phyloP scores from a whole-genome alignment of 2,888 invertebrate species.

The Dysmachus trigonus region DNA sequence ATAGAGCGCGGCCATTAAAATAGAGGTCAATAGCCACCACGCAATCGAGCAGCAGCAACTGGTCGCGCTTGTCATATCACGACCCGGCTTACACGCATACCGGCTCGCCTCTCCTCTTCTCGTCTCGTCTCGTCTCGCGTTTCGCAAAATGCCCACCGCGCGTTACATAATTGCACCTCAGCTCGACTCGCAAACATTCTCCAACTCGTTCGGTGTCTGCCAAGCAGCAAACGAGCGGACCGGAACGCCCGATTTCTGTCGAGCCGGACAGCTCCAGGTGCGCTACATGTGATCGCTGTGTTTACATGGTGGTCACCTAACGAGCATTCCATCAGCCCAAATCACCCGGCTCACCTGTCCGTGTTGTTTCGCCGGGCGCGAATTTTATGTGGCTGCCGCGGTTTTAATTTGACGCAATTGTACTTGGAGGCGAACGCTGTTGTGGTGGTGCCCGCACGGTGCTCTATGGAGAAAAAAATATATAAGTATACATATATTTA shows the following conservation, averaged over 20 bases:
- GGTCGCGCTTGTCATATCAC: background rate
- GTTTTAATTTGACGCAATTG: background rate
- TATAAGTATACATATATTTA: no score
- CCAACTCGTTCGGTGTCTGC: background rate
- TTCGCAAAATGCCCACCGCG: background rate
- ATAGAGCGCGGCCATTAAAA: slow-evolving; percentile 21
- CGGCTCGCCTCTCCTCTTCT: background rate
- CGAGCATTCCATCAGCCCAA: background rate
- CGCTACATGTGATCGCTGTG: background rate
- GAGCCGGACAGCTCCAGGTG: background rate
- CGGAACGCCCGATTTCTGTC: background rate
- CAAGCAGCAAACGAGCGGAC: background rate
- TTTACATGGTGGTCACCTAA: slow-evolving; percentile 1
- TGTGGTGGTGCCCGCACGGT: no score
- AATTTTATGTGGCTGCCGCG: background rate
- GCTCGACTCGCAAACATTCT: background rate
- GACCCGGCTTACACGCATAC: background rate
- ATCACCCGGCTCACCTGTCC: slow-evolving; percentile 2
- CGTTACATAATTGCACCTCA: background rate
- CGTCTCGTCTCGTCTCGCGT: background rate
- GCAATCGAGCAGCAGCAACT: background rate
- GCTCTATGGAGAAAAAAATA: background rate
- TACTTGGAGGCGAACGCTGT: background rate
- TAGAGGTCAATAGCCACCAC: slow-evolving; percentile 31
- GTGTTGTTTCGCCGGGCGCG: background rate